A percentile compares a stretch with the other conserved stretches of the same genome.
Evolutionary conservation across 2,113 vertebrate species (phyloP).

Genomic region (Cyphomyrus discorhynchus): DNA sequence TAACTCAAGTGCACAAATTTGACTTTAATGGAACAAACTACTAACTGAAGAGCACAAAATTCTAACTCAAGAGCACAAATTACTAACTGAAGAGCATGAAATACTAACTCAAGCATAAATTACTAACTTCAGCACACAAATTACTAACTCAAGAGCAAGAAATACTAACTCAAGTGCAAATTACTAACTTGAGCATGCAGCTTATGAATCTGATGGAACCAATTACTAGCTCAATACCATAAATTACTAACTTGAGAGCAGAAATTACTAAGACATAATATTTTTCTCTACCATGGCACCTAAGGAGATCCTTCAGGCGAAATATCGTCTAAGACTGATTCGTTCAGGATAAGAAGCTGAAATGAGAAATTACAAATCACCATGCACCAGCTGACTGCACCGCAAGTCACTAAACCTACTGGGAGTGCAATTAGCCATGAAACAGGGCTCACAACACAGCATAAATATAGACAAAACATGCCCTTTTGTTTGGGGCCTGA

Average conservation of each 20-base stretch:
- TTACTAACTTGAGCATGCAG: too few relatives aligned
- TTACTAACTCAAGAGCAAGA: background rate
- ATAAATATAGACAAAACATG: background rate
- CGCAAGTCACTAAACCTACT: background rate
- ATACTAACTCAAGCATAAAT: too few relatives aligned
- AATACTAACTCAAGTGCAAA: too few relatives aligned
- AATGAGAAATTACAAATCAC: background rate
- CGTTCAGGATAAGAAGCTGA: background rate
- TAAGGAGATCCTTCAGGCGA: background rate
- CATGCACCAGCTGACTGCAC: background rate
- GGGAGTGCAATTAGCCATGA: background rate
- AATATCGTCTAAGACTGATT: background rate
- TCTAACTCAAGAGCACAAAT: background rate
- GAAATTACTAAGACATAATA: background rate
- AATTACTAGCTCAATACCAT: too few relatives aligned
- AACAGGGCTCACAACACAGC: background rate
- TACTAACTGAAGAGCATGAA: too few relatives aligned
- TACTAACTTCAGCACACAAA: background rate
- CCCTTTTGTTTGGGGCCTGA: background rate
- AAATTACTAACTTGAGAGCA: background rate
- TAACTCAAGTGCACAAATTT: background rate
- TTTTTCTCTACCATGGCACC: background rate
- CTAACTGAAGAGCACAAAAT: background rate
- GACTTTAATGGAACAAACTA: background rate
- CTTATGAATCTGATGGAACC: too few relatives aligned